Conservation (phyloP, 2,113 vertebrate species). For the Struthidea cinerea region DNA sequence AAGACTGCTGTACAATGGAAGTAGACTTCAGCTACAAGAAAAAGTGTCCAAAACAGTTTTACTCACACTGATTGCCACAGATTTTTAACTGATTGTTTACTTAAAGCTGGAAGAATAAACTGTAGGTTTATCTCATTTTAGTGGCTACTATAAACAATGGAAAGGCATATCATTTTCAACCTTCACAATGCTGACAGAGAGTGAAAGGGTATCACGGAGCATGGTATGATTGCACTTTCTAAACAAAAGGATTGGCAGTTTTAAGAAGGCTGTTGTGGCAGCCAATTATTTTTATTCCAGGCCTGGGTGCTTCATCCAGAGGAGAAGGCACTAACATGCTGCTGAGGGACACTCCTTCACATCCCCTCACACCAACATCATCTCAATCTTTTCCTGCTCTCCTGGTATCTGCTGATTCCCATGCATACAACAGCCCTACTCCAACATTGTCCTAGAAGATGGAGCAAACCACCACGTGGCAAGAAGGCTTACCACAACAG, state of each 20-base stretch:
- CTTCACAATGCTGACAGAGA: not conserved
- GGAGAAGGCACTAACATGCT: not conserved
- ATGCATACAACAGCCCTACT: not conserved
- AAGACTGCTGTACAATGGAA: not conserved
- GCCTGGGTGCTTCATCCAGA: not conserved
- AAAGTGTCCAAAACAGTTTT: not conserved
- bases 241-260: not conserved
- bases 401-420: not conserved
- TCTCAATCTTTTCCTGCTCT: not conserved
- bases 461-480: accelerated
- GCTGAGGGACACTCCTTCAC: not conserved
- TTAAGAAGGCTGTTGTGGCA: not conserved
- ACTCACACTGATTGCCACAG: not conserved
- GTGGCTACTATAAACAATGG: not conserved
- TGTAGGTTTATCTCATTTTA: not conserved
- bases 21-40: not conserved
- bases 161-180: not conserved
- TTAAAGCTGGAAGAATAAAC: not conserved
- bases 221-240: not conserved
- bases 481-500: not conserved
- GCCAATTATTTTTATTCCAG: not conserved
- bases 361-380: not conserved
- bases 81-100: not conserved
- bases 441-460: not conserved
- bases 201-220: not conserved